Evolutionary conservation across 2,888 invertebrate genomes (phyloP).

Genomic region (Thera britannica): DNA sequence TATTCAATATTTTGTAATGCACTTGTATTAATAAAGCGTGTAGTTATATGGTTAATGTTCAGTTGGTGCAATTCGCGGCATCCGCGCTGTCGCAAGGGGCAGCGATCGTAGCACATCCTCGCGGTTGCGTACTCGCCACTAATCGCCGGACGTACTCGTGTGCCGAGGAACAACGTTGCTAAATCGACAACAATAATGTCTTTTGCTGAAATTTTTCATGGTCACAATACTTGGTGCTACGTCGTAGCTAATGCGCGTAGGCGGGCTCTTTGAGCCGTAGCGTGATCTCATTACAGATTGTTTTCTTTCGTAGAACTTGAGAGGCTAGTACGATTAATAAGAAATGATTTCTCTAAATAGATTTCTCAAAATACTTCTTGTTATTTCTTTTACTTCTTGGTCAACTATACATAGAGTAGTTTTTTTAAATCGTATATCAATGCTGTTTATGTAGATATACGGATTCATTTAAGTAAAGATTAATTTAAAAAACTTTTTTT

Average conservation of each 20-base stretch:
- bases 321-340: neutral
- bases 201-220: slow-evolving; percentile 55
- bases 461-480: no score
- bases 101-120: slow-evolving; percentile 72
- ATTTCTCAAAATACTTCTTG: neutral
- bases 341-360: neutral
- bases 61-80: slow-evolving; percentile 76
- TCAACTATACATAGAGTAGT: no score
- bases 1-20: slow-evolving; percentile 80
- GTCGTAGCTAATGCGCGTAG: slow-evolving; percentile 32
- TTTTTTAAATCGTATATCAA: neutral
- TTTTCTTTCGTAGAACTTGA: slow-evolving; percentile 5
- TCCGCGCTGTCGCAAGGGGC: slow-evolving; percentile 81
- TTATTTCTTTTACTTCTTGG: no score
- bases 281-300: slow-evolving; percentile 13
- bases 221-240: slow-evolving; percentile 42
- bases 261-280: slow-evolving; percentile 8
- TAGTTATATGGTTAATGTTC: slow-evolving; percentile 64
- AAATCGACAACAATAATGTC: slow-evolving; percentile 59
- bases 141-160: slow-evolving; percentile 78
- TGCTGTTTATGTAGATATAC: neutral
- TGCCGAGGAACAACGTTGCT: slow-evolving; percentile 65
- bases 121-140: slow-evolving; percentile 71
- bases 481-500: no score
- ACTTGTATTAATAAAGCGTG: slow-evolving; percentile 78